Evolutionary conservation across 1,140 invertebrate species (phyloP), one percentile per base, ranked within the genome.

Genomic region (Scaptomyza graminum): DNA sequence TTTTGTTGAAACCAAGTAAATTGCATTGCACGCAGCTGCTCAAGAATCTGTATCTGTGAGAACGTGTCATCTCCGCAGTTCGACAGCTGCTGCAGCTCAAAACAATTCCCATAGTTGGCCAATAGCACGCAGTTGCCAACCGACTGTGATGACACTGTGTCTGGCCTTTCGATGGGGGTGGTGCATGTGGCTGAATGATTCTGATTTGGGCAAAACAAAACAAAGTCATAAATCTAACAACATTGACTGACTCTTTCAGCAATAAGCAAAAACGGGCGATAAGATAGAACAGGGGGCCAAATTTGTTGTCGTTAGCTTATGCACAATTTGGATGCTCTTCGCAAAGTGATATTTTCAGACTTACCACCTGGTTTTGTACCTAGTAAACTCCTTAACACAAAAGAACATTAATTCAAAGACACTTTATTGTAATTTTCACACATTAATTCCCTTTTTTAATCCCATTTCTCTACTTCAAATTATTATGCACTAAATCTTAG

Each of bases 111-210:
- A 73, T 63, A 74, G 49, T 71, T 74, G 72, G 69, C 60, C 72
- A 70, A 52, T 57, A 55, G 59, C 74, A 76, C 69, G 74, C 68
- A 68, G 73, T 68, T 74, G 61, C 28, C 64, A 54, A 77, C 51
- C 66, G 75, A 77, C 65, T 64, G 15, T 54, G 44, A 28, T 54
- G 44, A 28, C 55, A 66, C 28, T 31, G 28, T 31, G 28, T 3
- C 34, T 56, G 73, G 68, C 68, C 73, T 72, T 22, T 75, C 66
- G 41, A 57, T 74, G 60, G 37, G 52, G 57, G 56, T 31, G 43
- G 43, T n/a, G 37, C 37, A 41, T 41, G 37, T 41, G 12, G 37
- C 12, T 41, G 37, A 5, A 41, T n/a, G 37, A n/a, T 41, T 41
- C 37, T 3, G 4, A 13, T 41, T 41, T 41, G 11, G 11, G 3